phyloP scores from a whole-genome alignment of 1,140 invertebrate genomes.

The Drosophila pectinifera region DNA sequence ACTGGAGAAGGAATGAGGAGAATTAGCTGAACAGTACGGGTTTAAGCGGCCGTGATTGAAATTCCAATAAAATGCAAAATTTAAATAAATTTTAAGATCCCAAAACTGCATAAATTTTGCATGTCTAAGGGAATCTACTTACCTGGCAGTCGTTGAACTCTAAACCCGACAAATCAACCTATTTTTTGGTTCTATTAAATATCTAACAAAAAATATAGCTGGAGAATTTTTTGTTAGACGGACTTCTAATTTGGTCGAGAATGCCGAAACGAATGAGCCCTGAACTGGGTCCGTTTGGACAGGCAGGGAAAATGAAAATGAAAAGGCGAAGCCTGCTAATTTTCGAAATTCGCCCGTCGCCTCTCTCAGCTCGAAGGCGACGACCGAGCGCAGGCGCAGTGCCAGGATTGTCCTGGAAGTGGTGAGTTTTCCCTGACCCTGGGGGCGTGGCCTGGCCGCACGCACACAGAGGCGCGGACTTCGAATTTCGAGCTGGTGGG shows the following conservation, averaged over 20 bases:
- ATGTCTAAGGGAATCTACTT: neutral
- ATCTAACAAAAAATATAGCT: slow-evolving; percentile 11
- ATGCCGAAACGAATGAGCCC: slow-evolving; percentile 48
- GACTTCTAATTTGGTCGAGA: slow-evolving; percentile 31
- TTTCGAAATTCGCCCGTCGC: slow-evolving; percentile 38
- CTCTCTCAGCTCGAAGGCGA: slow-evolving; percentile 20
- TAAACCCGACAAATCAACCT: slow-evolving; percentile 27
- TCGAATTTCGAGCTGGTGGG: slow-evolving; percentile 4
- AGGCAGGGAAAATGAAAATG: slow-evolving; percentile 7
- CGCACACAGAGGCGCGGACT: slow-evolving; percentile 3
- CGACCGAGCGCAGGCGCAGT: slow-evolving; percentile 41
- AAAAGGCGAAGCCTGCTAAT: slow-evolving; percentile 36
- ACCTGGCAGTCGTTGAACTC: slow-evolving; percentile 1
- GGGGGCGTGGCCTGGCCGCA: slow-evolving; percentile 55
- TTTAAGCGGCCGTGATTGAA: no score
- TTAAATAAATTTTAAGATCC: no score
- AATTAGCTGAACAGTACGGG: no score
- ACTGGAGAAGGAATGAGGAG: neutral
- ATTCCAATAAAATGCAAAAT: no score
- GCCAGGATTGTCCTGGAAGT: slow-evolving; percentile 41
- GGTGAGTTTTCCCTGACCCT: slow-evolving; percentile 62
- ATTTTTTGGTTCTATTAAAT: slow-evolving; percentile 17
- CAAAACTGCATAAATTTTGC: no score
- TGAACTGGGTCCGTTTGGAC: neutral
- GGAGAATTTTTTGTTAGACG: slow-evolving; percentile 6